Evolutionary conservation across 2,888 invertebrate species (phyloP).

Genomic region (Resseliella maxima): DNA sequence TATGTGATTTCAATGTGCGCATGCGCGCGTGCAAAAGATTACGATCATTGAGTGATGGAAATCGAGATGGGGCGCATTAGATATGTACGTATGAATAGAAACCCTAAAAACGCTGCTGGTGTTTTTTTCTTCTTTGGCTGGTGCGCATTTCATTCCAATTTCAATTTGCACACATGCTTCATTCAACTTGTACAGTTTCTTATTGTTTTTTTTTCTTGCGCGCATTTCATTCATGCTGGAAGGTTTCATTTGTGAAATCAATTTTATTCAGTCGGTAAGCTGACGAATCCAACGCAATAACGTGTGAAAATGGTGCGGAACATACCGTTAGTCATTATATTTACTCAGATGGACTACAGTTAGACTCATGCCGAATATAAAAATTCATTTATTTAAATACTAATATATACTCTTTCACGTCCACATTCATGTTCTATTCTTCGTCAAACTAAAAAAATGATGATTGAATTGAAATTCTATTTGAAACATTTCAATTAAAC

Average conservation of each 20-base stretch:
- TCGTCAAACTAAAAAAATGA: too few species aligned
- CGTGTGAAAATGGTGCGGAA: conserved; percentile 28
- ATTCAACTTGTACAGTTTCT: background rate
- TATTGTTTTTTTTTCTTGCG: background rate
- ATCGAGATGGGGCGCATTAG: background rate
- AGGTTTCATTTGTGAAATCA: conserved; percentile 5
- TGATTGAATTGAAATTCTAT: too few species aligned
- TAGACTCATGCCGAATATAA: background rate
- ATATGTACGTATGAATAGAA: background rate
- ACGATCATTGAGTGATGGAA: background rate
- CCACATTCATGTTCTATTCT: too few species aligned
- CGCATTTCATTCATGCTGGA: background rate
- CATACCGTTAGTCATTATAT: background rate
- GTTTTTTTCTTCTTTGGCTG: background rate
- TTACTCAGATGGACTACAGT: background rate
- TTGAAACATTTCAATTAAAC: too few species aligned
- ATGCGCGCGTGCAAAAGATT: too few species aligned
- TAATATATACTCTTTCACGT: too few species aligned
- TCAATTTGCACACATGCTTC: conserved; percentile 36
- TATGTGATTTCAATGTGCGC: too few species aligned
- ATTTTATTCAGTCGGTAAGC: background rate
- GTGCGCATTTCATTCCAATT: background rate
- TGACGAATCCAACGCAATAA: conserved; percentile 29
- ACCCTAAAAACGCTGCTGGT: background rate
- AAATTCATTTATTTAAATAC: too few species aligned